A percentile compares a stretch with the other conserved stretches of the same genome.
Evolutionary conservation across 2,888 invertebrate species (phyloP).

Genomic region (Drosophila borealis): DNA sequence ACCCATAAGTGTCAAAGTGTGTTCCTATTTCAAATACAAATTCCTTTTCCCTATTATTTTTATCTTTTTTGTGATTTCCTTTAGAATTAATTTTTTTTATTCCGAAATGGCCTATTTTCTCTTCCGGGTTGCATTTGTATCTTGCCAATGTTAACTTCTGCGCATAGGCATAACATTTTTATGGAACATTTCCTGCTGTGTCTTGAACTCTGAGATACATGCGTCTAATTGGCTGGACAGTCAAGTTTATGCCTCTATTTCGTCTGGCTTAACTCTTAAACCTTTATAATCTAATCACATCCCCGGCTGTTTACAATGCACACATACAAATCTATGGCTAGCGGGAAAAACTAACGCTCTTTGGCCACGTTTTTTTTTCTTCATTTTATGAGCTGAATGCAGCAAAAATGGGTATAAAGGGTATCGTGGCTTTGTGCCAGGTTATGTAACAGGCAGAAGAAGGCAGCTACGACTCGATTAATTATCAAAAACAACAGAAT

Average conservation of each 20-base stretch:
- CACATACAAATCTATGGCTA: slow-evolving; percentile 26
- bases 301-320: slow-evolving; percentile 25
- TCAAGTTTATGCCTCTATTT: slow-evolving; percentile 43
- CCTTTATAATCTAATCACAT: slow-evolving; percentile 39
- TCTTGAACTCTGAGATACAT: neutral
- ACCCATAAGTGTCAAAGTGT: no score
- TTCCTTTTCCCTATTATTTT: no score
- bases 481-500: no score
- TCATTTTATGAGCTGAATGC: neutral
- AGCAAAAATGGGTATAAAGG: neutral
- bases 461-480: no score
- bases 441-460: no score
- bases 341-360: slow-evolving; percentile 23
- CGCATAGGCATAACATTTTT: neutral
- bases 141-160: neutral
- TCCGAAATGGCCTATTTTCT: no score
- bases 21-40: no score
- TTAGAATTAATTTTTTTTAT: no score
- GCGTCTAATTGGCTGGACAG: slow-evolving; percentile 28
- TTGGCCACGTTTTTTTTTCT: neutral
- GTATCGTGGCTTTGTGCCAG: no score
- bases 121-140: neutral
- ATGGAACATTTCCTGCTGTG: slow-evolving; percentile 2
- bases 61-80: no score
- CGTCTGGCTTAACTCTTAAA: slow-evolving; percentile 4